phyloP scores from a whole-genome alignment of 2,113 vertebrate genomes.

The Paramisgurnus dabryanus region DNA sequence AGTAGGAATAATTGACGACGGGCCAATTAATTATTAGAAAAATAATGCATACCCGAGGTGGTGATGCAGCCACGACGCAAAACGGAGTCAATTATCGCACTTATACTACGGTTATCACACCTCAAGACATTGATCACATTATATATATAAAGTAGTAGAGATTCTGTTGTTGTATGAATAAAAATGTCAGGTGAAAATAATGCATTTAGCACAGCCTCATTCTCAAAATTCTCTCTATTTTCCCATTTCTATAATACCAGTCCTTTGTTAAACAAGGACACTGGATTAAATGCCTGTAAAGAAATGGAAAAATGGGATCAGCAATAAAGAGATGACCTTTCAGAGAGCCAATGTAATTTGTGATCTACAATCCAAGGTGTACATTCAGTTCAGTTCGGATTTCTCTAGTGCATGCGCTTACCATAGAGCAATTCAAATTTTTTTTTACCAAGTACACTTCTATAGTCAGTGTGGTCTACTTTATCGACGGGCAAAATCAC shows the following conservation, averaged over 20 bases:
- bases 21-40: no score
- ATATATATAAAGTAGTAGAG: background rate
- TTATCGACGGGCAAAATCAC: constrained; percentile 7
- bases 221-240: background rate
- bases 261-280: constrained; percentile 14
- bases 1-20: no score
- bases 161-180: background rate
- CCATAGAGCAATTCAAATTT: background rate
- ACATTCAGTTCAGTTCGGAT: background rate
- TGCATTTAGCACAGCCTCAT: background rate
- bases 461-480: background rate
- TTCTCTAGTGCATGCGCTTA: constrained; percentile 5
- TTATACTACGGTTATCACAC: no score
- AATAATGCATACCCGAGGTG: no score
- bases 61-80: no score
- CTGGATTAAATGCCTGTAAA: constrained; percentile 20
- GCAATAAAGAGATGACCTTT: constrained; percentile 30
- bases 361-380: background rate
- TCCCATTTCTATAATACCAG: constrained; percentile 3
- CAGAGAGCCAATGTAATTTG: constrained; percentile 17
- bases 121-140: no score
- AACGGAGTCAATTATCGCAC: no score
- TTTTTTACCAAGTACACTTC: background rate
- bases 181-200: constrained; percentile 4
- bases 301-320: background rate